phyloP scores from a whole-genome alignment of 1,140 invertebrate genomes.

The Paramacrobiotus metropolitanus region DNA sequence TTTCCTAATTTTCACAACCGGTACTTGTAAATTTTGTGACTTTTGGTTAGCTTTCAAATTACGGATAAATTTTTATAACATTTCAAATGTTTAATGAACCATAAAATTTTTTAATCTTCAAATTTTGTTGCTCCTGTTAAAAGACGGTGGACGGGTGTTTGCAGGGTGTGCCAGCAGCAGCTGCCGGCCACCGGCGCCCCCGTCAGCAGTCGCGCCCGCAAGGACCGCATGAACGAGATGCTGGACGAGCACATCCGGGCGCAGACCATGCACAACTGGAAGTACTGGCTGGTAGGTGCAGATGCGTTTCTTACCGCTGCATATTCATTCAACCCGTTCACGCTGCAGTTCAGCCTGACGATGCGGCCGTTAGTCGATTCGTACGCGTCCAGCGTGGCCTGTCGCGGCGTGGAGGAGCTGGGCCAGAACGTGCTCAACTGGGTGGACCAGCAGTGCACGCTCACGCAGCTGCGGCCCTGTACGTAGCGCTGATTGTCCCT shows the following conservation, averaged over 20 bases:
- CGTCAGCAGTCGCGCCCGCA: constrained; percentile 51
- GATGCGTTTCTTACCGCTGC: too few relatives aligned
- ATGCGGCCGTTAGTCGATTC: constrained; percentile 61
- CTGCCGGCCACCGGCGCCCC: constrained; percentile 83
- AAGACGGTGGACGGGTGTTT: constrained; percentile 11
- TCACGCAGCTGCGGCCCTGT: constrained; percentile 75
- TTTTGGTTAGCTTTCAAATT: too few relatives aligned
- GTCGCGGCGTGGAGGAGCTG: constrained; percentile 65
- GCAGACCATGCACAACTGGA: constrained; percentile 74
- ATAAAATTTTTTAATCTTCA: too few relatives aligned
- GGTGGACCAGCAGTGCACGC: constrained; percentile 84
- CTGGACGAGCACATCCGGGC: constrained; percentile 69
- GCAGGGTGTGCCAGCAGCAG: constrained; percentile 50
- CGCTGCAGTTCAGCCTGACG: constrained; percentile 67
- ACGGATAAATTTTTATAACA: too few relatives aligned
- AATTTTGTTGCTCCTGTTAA: constrained; percentile 7
- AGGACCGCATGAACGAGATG: constrained; percentile 78
- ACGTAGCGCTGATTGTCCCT: constrained; percentile 17
- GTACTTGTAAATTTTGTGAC: too few relatives aligned
- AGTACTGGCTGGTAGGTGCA: constrained; percentile 75
- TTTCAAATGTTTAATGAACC: too few relatives aligned
- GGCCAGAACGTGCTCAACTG: constrained; percentile 69
- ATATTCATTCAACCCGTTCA: too few relatives aligned
- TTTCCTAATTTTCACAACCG: too few relatives aligned
- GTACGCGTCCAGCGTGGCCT: constrained; percentile 70